These are phyloP conservation scores for Aphaenogaster rudis DNA, from an alignment of 1,140 invertebrate genomes.

Conservation along the genomic window DNA sequence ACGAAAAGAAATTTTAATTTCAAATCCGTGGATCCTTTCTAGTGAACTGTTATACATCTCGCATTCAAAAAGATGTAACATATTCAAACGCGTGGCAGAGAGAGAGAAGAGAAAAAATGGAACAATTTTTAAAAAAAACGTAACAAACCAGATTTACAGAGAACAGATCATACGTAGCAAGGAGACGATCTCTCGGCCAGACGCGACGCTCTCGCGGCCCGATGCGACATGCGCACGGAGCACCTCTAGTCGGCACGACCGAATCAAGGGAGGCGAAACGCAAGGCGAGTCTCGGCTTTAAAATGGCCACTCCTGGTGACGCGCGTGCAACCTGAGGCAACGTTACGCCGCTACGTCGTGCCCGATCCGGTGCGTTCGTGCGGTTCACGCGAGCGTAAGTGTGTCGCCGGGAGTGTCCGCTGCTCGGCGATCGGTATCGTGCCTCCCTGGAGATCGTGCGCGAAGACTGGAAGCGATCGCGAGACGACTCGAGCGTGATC, in stretches of 20 bases:
- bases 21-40: no score
- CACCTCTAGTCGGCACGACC: not conserved
- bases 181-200: not conserved
- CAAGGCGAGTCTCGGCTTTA: conserved; percentile 17
- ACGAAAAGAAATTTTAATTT: no score
- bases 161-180: not conserved
- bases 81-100: no score
- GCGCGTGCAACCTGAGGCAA: not conserved
- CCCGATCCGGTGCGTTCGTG: not conserved
- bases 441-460: not conserved
- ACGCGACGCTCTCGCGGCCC: no score
- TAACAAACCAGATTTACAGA: not conserved
- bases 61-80: no score
- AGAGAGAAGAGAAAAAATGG: no score
- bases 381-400: not conserved
- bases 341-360: not conserved
- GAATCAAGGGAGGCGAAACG: not conserved
- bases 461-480: not conserved
- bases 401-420: not conserved
- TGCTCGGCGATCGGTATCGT: not conserved
- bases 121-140: not conserved
- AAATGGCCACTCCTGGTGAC: conserved; percentile 52
- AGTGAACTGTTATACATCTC: no score
- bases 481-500: no score
- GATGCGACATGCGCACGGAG: not conserved